Conservation (phyloP, 2,113 vertebrate species). For the Camelus bactrianus region DNA sequence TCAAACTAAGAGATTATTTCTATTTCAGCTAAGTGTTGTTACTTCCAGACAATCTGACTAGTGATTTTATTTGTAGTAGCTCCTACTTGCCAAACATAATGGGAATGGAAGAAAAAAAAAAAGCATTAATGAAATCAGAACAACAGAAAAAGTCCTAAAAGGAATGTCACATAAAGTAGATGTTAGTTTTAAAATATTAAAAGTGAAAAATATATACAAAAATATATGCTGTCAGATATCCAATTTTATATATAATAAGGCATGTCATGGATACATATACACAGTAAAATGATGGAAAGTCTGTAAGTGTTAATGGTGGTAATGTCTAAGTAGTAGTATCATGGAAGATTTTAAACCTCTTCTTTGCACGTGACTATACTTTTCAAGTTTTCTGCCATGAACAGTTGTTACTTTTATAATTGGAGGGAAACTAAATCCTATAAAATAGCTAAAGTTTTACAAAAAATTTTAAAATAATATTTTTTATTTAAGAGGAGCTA, state of each 20-base stretch:
- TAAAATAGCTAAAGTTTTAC: not conserved
- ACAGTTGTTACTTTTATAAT: slow-evolving; percentile 37
- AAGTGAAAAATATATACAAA: not conserved
- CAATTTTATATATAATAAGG: not conserved
- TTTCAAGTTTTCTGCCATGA: slow-evolving; percentile 35
- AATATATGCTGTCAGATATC: not conserved
- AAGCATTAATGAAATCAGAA: slow-evolving; percentile 33
- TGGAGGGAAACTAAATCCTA: not conserved
- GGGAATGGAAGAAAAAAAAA: not conserved
- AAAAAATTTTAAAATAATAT: not conserved
- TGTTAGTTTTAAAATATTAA: slow-evolving; percentile 49
- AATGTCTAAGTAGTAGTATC: slow-evolving; percentile 11
- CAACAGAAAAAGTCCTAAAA: not conserved
- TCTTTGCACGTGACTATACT: not conserved
- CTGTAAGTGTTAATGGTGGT: not conserved
- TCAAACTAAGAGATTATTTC: slow-evolving; percentile 45
- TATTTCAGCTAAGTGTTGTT: slow-evolving; percentile 47
- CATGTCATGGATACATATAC: not conserved
- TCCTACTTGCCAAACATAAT: slow-evolving; percentile 33
- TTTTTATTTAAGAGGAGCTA: not conserved
- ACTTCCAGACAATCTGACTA: slow-evolving; percentile 12
- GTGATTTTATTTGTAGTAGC: not conserved
- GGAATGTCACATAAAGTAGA: not conserved
- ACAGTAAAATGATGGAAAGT: not conserved
- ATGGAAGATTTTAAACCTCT: not conserved